Evolutionary conservation across 2,888 invertebrate genomes (phyloP).

Genomic region (Drosophila dives): DNA sequence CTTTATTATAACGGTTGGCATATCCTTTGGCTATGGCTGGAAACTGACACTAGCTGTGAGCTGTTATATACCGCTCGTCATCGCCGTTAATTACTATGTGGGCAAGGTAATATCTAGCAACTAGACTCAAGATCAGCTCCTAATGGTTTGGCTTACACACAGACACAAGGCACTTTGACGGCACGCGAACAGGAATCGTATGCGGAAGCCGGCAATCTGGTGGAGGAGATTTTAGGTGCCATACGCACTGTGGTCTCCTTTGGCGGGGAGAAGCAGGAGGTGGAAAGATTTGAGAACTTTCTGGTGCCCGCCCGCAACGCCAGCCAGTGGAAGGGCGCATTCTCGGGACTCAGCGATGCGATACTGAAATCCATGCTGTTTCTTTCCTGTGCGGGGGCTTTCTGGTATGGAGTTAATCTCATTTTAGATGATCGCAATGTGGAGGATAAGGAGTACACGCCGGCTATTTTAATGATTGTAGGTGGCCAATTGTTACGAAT

Average conservation of each 20-base stretch:
- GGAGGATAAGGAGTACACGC: constrained; percentile 88
- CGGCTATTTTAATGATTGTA: constrained; percentile 90
- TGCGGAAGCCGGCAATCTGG: constrained; percentile 90
- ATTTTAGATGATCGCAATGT: constrained; percentile 88
- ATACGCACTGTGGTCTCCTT: constrained; percentile 92
- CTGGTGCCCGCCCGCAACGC: constrained; percentile 88
- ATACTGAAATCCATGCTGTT: constrained; percentile 91
- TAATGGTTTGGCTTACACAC: constrained; percentile 58
- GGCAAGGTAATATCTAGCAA: constrained; percentile 87
- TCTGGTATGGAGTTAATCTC: constrained; percentile 92
- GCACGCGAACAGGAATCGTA: constrained; percentile 89
- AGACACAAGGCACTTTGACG: constrained; percentile 89
- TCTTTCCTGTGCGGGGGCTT: constrained; percentile 90
- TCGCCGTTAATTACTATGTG: constrained; percentile 90
- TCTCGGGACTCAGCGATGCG: constrained; percentile 89
- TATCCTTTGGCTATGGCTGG: constrained; percentile 94
- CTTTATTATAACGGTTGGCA: constrained; percentile 87
- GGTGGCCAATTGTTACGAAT: constrained; percentile 71
- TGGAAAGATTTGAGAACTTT: constrained; percentile 87
- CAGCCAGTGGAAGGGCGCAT: constrained; percentile 88
- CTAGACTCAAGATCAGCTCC: neutral
- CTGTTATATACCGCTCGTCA: constrained; percentile 91
- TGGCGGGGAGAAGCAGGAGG: constrained; percentile 91
- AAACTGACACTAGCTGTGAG: constrained; percentile 93
- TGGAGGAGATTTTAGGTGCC: constrained; percentile 90